Evolutionary conservation across 2,888 invertebrate species (phyloP), one percentile per base, ranked within the genome.

Genomic region (Elysia crispata): DNA sequence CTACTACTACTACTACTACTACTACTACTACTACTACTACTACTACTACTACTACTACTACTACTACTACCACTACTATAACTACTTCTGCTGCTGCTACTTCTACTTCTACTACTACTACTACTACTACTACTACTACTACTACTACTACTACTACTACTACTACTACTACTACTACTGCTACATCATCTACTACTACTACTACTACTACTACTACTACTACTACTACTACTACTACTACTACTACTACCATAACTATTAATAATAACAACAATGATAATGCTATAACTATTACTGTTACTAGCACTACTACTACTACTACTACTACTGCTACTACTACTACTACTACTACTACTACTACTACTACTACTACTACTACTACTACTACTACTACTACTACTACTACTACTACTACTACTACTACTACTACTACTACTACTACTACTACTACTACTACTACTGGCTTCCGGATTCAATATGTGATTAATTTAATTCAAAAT

Each of bases 31-130:
- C 57, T 70, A 70, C 54, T 70, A 77, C 64, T 79, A 79, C 64
- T 79, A 79, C 64, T 74, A 79, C 64, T 74, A 79, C 69, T 70
- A 77, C 69, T 70, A 77, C 69, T 77, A 77, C 69, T 77, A 77
- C 69, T 77, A 70, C 69, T 70, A 77, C 69, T 77, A 77, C 69
- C n/a, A n/a, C n/a, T n/a, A n/a, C n/a, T n/a, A n/a, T n/a, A n/a
- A n/a, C n/a, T n/a, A n/a, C n/a, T n/a, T n/a, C n/a, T 77, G 70
- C 69, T 70, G 70, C 69, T 70, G 70, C 69, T 50, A 77, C 69
- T 70, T 25, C 69, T 70, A 77, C 69, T 77, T 70, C 69, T 70
- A 76, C 69, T 67, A 70, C 77, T 72, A 77, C 70, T 77, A 72
- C 50, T 73, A 67, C 60, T 73, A 64, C 41, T 77, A 79, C 62